Base-by-base conservation (phyloP, 2,113 vertebrate genomes). In the Abramis brama region DNA sequence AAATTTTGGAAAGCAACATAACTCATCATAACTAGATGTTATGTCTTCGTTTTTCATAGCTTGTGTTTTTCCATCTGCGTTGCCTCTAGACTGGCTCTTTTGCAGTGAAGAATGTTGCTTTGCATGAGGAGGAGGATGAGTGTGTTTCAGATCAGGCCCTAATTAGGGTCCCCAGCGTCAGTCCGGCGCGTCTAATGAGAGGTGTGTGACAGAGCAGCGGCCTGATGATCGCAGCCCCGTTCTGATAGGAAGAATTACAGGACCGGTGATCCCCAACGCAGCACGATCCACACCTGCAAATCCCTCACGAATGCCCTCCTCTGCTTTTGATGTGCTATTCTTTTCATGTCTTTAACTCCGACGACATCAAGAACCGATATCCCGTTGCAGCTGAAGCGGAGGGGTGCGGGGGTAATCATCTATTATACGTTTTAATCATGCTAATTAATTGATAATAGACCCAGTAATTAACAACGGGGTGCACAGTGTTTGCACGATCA, bases 381-480 rank as follows among this genome's bases (percentile, higher is more conserved):
- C 90, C 89, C 92, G 90, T 93, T 92, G 91, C 89, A 86, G 87
- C 89, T 85, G 88, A 89, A 86, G 88, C 85, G 52, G 88, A 89
- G 90, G 91, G 91, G 91, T 91, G 89, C 88, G 87, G 88, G 79
- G 88, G 50, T 86, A 82, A 50, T 79, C 52, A 79, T 43, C 77
- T 30, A n/a, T 93, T 94, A 95, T 92, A 86, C 88, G 66, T 93
- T 93, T 94, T 95, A 95, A 95, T 95, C 93, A 94, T 94, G 93
- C 94, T 95, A 95, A 95, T 96, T 94, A 95, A 94, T 92, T 92
- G 93, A 94, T 95, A 95, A 95, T 94, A 92, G 93, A 89, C 88
- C 91, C 88, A 81, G 92, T 95, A 95, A 95, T 93, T 94, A 95
- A 93, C 90, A 91, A 91, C 85, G 64, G 89, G 92, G 90, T 92